Evolutionary conservation across 53 echinoderm and acorn worm species (phyloP).

Genomic region (Stichopus horrens): DNA sequence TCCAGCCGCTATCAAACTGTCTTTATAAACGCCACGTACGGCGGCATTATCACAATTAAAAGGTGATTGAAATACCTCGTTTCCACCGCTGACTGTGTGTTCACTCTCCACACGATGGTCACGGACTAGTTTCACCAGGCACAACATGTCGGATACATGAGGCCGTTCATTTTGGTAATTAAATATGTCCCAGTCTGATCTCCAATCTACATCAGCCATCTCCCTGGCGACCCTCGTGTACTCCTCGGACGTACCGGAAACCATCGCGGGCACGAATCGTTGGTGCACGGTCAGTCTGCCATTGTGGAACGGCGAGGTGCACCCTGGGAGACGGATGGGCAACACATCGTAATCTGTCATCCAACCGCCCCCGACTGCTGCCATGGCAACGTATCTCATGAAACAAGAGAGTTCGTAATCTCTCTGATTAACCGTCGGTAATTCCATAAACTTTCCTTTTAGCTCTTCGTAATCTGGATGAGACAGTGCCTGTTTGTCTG

Average conservation of each 20-base stretch:
- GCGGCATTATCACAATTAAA: not conserved
- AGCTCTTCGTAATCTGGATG: not conserved
- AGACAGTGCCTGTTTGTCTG: not conserved
- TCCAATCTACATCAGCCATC: slow-evolving; percentile 11
- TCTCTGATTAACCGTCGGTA: slow-evolving; percentile 20
- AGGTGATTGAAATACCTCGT: not conserved
- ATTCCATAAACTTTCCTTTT: not conserved
- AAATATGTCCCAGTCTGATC: not conserved
- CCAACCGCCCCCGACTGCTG: slow-evolving; percentile 20
- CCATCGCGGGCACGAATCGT: not conserved
- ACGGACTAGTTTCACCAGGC: not conserved
- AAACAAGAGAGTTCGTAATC: slow-evolving; percentile 11
- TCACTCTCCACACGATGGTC: not conserved
- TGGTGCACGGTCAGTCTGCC: not conserved
- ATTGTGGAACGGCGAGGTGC: not conserved
- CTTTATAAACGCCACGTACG: not conserved
- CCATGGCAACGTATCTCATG: slow-evolving; percentile 34
- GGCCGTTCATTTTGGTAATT: not conserved
- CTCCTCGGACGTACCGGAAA: not conserved
- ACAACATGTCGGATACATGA: not conserved
- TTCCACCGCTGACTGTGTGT: not conserved
- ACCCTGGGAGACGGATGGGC: slow-evolving; percentile 1
- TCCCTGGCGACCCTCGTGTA: not conserved
- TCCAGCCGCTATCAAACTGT: not conserved
- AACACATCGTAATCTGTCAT: slow-evolving; percentile 22